Percentiles rank a stretch among this genome's conserved stretches.
These are phyloP conservation scores for Thunnus thynnus DNA, from an alignment of 2,113 vertebrate genomes.

Conservation along the genomic window DNA sequence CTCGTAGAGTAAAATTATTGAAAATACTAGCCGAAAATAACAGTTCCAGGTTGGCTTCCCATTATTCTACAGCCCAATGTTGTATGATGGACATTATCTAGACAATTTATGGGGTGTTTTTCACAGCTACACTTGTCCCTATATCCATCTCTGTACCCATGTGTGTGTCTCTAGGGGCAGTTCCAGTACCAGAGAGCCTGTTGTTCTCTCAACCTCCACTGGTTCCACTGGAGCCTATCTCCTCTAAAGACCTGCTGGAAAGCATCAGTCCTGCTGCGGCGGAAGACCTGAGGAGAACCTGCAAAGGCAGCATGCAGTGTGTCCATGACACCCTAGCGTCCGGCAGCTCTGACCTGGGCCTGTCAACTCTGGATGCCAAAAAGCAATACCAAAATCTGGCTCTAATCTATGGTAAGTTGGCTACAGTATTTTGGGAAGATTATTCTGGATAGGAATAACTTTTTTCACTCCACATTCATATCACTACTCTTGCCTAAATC, in stretches of 20 bases:
- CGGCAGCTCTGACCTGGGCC: slow-evolving; percentile 72
- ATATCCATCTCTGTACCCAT: not conserved
- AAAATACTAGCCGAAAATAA: not conserved
- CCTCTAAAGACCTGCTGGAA: slow-evolving; percentile 68
- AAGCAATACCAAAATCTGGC: slow-evolving; percentile 65
- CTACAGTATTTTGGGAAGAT: not conserved
- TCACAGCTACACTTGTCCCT: not conserved
- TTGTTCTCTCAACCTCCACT: slow-evolving; percentile 71
- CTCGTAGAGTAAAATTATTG: not conserved
- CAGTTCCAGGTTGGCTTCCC: not conserved
- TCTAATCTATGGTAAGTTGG: slow-evolving; percentile 76
- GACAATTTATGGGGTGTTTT: not conserved
- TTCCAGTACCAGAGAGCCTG: slow-evolving; percentile 86
- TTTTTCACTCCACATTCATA: too few species aligned
- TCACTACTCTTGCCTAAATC: too few species aligned
- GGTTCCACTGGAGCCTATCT: slow-evolving; percentile 52
- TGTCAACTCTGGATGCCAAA: slow-evolving; percentile 72
- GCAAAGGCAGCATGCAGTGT: slow-evolving; percentile 78
- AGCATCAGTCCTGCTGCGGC: slow-evolving; percentile 66
- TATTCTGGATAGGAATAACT: not conserved
- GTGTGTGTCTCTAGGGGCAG: slow-evolving; percentile 81
- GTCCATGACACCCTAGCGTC: slow-evolving; percentile 82
- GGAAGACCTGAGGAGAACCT: slow-evolving; percentile 70
- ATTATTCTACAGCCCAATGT: not conserved
- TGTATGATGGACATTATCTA: not conserved